Conservation (phyloP, 2,888 invertebrate genomes). For the Acleris cristana region DNA sequence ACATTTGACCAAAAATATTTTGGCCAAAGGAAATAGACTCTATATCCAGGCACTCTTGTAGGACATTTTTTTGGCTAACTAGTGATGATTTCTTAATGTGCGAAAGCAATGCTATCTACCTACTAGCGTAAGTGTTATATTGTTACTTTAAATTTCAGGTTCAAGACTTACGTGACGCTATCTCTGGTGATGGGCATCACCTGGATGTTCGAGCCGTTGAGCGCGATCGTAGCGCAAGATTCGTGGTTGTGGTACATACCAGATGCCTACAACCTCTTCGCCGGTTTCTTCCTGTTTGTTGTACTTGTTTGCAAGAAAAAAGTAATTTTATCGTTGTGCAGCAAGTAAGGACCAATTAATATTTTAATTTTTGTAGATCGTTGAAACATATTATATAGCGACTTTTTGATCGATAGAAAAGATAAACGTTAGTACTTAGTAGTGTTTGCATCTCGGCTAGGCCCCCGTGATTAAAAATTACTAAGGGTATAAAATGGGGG, state of each 20-base stretch:
- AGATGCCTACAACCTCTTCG: slow-evolving; percentile 46
- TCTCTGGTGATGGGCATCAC: slow-evolving; percentile 53
- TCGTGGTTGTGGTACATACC: slow-evolving; percentile 38
- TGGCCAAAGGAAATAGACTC: too few species aligned
- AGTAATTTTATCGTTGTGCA: slow-evolving; percentile 43
- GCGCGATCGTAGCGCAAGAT: not conserved
- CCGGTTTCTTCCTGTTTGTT: slow-evolving; percentile 55
- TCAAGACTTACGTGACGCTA: slow-evolving; percentile 50
- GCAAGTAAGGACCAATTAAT: slow-evolving; percentile 44
- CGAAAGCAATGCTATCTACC: too few species aligned
- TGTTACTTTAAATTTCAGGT: slow-evolving; percentile 42
- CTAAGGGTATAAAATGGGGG: too few species aligned
- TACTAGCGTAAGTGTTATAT: too few species aligned
- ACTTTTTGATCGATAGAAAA: too few species aligned
- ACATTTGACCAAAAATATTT: too few species aligned
- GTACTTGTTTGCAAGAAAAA: slow-evolving; percentile 52
- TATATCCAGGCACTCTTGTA: too few species aligned
- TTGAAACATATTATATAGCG: not conserved
- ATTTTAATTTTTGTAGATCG: not conserved
- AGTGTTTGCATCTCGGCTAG: too few species aligned
- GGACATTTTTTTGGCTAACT: too few species aligned
- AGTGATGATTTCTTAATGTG: too few species aligned
- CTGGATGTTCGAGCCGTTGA: slow-evolving; percentile 52
- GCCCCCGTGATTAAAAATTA: too few species aligned
- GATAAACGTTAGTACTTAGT: too few species aligned